Conservation (phyloP, 1,140 invertebrate genomes). For the Latrodectus geometricus region DNA sequence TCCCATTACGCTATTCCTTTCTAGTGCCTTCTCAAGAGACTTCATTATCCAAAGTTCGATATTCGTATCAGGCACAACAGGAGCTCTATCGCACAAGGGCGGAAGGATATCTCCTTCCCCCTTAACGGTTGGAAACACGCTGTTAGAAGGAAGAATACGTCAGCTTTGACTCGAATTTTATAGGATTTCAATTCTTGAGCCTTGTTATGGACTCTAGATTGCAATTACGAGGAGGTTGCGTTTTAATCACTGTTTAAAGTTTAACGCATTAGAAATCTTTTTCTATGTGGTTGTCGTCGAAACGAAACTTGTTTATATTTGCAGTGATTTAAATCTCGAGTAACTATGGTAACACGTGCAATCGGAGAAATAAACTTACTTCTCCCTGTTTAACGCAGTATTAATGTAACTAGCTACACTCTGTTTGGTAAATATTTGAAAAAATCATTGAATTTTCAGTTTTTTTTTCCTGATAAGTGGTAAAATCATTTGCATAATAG, state of each 20-base stretch:
- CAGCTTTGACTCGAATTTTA: slow-evolving; percentile 33
- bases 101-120: slow-evolving; percentile 11
- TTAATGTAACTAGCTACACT: too few species aligned
- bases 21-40: slow-evolving; percentile 10
- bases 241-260: slow-evolving; percentile 22
- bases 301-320: neutral
- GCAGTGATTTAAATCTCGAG: neutral
- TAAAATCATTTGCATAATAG: too few species aligned
- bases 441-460: too few species aligned
- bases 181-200: slow-evolving; percentile 13
- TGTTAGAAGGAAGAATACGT: slow-evolving; percentile 7
- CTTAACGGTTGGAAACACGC: slow-evolving; percentile 20
- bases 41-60: slow-evolving; percentile 52
- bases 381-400: neutral
- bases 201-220: neutral
- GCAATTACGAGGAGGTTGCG: neutral
- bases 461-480: too few species aligned
- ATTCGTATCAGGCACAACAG: slow-evolving; percentile 25
- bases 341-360: neutral
- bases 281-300: neutral
- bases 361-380: neutral
- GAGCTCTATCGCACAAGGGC: slow-evolving; percentile 20
- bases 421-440: too few species aligned
- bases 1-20: slow-evolving; percentile 23
- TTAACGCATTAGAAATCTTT: neutral